A percentile compares a stretch with the other conserved stretches of the same genome.
These are phyloP conservation scores for Panagrolaimus sp. DNA, from an alignment of 1,140 invertebrate species.

Conservation along the genomic window DNA sequence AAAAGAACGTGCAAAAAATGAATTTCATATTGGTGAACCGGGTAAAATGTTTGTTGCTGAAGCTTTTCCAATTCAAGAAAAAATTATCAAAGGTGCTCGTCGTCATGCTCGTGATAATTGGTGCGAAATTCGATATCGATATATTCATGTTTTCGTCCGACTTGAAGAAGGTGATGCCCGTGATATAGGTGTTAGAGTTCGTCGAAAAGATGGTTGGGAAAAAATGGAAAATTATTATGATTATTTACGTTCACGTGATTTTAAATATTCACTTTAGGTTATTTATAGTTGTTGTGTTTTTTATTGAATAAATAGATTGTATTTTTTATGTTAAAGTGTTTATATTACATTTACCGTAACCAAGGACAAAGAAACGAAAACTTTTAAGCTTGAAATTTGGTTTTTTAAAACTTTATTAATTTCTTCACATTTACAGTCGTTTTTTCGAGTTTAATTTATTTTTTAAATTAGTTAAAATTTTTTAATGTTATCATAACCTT, in stretches of 20 bases:
- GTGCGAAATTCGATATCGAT: conserved; percentile 46
- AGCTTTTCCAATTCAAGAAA: conserved; percentile 45
- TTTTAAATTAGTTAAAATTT: no score
- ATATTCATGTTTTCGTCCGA: conserved; percentile 51
- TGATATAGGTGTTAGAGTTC: conserved; percentile 26
- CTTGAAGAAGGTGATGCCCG: conserved; percentile 50
- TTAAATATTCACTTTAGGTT: conserved; percentile 54
- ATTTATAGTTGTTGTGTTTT: conserved; percentile 28
- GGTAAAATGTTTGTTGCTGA: conserved; percentile 55
- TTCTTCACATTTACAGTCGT: no score
- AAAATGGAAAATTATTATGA: conserved; percentile 52
- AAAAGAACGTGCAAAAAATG: conserved; percentile 42
- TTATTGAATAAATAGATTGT: conserved; percentile 15
- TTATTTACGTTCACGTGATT: conserved; percentile 48
- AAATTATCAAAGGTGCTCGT: conserved; percentile 52
- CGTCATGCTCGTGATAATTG: conserved; percentile 53
- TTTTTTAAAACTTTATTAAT: no score
- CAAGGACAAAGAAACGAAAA: no score
- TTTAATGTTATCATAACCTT: no score
- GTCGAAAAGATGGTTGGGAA: conserved; percentile 49
- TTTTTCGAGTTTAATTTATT: no score
- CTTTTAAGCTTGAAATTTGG: no score
- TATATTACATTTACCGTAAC: no score
- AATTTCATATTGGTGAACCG: conserved; percentile 50
- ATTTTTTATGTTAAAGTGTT: no score